Conservation (phyloP, 2,888 invertebrate genomes). For the Aplocera efformata region DNA sequence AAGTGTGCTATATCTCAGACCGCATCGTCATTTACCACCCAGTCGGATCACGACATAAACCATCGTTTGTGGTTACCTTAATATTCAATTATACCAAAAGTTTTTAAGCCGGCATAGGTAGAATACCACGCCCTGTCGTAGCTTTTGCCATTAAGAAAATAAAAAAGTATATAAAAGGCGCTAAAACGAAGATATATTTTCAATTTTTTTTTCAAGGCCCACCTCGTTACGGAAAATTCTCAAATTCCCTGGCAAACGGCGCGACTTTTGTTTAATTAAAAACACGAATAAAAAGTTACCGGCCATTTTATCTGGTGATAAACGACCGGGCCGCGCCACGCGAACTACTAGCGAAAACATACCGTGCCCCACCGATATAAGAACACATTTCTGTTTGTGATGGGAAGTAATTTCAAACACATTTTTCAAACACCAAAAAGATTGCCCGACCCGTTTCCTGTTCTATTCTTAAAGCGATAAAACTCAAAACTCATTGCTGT, state of each 20-base stretch:
- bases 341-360: conserved; percentile 32
- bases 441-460: conserved; percentile 63
- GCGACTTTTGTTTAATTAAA: conserved; percentile 71
- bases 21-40: no score
- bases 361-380: conserved; percentile 29
- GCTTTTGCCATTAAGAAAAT: conserved; percentile 14
- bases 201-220: conserved; percentile 24
- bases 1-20: no score
- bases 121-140: conserved; percentile 2
- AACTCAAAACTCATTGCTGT: conserved; percentile 61
- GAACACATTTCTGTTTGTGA: conserved; percentile 29
- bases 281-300: conserved; percentile 73
- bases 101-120: conserved; percentile 2
- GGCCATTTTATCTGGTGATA: conserved; percentile 73
- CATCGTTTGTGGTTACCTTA: no score
- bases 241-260: conserved; percentile 52
- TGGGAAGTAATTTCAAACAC: conserved; percentile 36
- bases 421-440: conserved; percentile 42
- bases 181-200: conserved; percentile 22
- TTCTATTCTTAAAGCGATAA: conserved; percentile 68
- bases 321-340: conserved; percentile 47
- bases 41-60: no score
- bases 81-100: no score
- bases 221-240: conserved; percentile 62
- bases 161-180: conserved; percentile 11